phyloP scores from a whole-genome alignment of 2,113 vertebrate species.

The Chelonoidis abingdonii region DNA sequence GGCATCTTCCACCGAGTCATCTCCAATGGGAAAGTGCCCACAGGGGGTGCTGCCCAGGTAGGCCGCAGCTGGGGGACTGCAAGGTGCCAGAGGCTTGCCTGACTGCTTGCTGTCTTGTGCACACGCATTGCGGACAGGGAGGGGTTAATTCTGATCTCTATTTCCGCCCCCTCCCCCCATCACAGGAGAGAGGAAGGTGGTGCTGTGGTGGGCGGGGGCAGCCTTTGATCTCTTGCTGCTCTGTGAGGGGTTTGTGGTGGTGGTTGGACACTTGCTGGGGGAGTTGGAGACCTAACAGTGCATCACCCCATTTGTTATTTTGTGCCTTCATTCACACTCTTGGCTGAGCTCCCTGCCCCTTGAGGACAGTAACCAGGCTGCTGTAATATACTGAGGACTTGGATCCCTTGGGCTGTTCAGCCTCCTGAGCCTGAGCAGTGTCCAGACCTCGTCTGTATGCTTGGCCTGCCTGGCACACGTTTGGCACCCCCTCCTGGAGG shows the following conservation, averaged over 20 bases:
- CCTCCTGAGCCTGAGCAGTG: not conserved
- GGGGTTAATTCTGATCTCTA: not conserved
- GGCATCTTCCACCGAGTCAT: not conserved
- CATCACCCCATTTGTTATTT: fast-evolving
- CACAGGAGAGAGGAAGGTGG: not conserved
- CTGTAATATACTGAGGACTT: not conserved
- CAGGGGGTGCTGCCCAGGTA: slow-evolving; percentile 58
- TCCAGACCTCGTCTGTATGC: not conserved
- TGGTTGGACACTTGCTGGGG: not conserved
- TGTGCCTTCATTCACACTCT: fast-evolving
- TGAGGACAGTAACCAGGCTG: too few relatives aligned
- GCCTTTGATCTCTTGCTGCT: not conserved
- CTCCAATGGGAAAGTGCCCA: not conserved
- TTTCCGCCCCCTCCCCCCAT: not conserved
- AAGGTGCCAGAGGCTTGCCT: not conserved
- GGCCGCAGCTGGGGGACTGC: not conserved
- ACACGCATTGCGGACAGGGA: not conserved
- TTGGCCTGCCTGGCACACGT: not conserved
- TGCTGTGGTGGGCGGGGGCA: not conserved
- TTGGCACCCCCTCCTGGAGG: not conserved
- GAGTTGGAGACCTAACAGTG: not conserved
- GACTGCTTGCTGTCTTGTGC: not conserved
- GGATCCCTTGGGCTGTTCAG: not conserved
- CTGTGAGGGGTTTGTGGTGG: not conserved
- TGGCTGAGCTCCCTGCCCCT: fast-evolving